phyloP scores from a whole-genome alignment of 1,140 invertebrate genomes.

The Dufourea novaeangliae region DNA sequence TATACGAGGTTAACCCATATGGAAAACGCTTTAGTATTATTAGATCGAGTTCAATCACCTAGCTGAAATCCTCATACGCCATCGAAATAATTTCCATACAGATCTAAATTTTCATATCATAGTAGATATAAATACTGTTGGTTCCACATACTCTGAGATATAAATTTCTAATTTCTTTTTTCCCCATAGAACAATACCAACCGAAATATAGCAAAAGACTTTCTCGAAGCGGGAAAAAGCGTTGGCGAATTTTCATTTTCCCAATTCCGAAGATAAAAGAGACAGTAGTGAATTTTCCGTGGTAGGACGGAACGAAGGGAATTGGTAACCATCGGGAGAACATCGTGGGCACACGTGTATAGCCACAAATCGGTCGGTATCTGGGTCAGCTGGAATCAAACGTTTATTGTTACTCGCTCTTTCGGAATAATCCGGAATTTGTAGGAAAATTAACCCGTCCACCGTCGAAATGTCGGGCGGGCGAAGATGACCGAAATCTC shows the following conservation, averaged over 20 bases:
- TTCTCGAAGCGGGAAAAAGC: not conserved
- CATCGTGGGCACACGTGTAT: not conserved
- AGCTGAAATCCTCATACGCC: no score
- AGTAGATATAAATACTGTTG: no score
- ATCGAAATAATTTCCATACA: no score
- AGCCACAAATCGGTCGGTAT: conserved; percentile 45
- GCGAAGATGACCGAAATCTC: conserved; percentile 19
- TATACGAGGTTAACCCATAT: no score
- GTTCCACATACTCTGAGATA: no score
- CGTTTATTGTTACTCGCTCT: conserved; percentile 73
- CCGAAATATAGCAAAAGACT: not conserved
- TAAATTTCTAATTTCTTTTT: no score
- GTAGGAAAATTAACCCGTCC: conserved; percentile 68
- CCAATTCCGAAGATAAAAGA: conserved; percentile 39
- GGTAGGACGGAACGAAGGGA: no score
- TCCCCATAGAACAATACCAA: not conserved
- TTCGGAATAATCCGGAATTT: conserved; percentile 65
- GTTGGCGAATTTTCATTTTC: conserved; percentile 20
- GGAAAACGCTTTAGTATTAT: no score
- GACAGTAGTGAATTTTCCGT: not conserved
- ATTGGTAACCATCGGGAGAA: not conserved
- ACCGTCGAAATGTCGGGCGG: conserved; percentile 11
- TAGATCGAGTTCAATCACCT: no score
- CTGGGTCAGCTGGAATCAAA: conserved; percentile 65
- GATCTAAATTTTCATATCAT: no score